Evolutionary conservation across 2,797 vertebrate genomes (phyloP), one percentile per base, ranked within the genome.

Genomic region (Garrulus glandarius): DNA sequence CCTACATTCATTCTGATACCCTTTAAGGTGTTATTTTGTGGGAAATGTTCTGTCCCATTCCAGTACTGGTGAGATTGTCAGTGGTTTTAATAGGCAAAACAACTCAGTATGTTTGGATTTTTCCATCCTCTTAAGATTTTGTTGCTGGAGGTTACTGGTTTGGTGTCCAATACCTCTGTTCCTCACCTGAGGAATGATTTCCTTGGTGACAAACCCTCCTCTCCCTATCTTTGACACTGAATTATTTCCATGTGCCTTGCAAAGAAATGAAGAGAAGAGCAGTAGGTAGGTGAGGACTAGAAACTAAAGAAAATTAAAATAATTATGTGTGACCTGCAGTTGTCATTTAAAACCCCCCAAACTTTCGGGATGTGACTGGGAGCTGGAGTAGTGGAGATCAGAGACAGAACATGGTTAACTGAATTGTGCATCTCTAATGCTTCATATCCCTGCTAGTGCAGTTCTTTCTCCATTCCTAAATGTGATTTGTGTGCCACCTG

Each of bases 401-500:
- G 71, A 32, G 19, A 36, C 43, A 34, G 74, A 85, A 37, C 37
- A 41, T 49, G 81, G 27, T 64, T 88, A 77, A 61, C 65, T 88
- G 92, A 93, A 75, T 52, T 89, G 72, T 75, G 67, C 93, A 46
- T 65, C 89, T 93, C 92, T 61, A 46, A 50, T 95, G 59, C 87
- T 92, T 90, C 37, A 24, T 52, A 81, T 89, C 84, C 87, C 80
- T 92, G 76, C 75, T 96, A 89, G 81, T 67, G 46, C 70, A 72
- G 81, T 84, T 96, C 89, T 86, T 92, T 90, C 88, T 95, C 91
- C 89, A 12, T 95, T 97, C 77, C 91, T 84, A 57, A 92, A 50
- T 6, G 55, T 95, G 93, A 95, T 97, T 97, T 96, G 94, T 92
- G 91, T 95, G 84, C 96, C 95, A 96, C 95, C 94, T 87, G 95